Conservation (phyloP, 1,140 invertebrate species). For the Lasioglossum baleicum region DNA sequence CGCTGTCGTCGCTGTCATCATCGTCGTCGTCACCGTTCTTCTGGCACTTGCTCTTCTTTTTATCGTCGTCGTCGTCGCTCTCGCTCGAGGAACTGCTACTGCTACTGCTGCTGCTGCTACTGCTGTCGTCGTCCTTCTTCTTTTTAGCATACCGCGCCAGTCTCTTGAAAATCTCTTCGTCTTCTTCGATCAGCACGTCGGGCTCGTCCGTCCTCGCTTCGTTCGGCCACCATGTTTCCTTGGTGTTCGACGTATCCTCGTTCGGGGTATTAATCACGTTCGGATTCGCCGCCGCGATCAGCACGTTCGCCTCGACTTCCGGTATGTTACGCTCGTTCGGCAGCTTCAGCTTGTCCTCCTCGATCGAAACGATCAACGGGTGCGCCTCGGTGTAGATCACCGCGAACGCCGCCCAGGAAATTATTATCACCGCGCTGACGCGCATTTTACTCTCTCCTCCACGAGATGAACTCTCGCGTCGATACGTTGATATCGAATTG, state of each 20-base stretch:
- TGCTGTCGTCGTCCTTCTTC: slow-evolving; percentile 25
- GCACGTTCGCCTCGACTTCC: neutral
- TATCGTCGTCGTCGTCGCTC: slow-evolving; percentile 20
- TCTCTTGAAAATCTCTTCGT: neutral
- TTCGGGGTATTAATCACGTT: neutral
- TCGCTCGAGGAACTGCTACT: slow-evolving; percentile 53
- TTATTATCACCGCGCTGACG: neutral
- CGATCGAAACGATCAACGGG: neutral
- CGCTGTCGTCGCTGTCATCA: slow-evolving; percentile 17
- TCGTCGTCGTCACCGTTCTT: neutral
- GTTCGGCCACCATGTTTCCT: neutral
- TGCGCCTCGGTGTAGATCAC: neutral
- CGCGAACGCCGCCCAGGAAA: neutral
- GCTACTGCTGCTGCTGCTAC: slow-evolving; percentile 34
- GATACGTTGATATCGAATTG: slow-evolving; percentile 23
- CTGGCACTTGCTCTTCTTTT: neutral
- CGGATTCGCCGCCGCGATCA: neutral
- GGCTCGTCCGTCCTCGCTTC: neutral
- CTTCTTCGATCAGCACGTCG: neutral
- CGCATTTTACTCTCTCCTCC: slow-evolving; percentile 1
- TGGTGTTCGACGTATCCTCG: neutral
- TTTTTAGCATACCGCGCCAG: slow-evolving; percentile 17
- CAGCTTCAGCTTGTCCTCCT: neutral
- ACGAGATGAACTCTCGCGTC: neutral
- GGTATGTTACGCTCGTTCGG: no score